Evolutionary conservation across 2,888 invertebrate genomes (phyloP).

Genomic region (Acrobasis repandana): DNA sequence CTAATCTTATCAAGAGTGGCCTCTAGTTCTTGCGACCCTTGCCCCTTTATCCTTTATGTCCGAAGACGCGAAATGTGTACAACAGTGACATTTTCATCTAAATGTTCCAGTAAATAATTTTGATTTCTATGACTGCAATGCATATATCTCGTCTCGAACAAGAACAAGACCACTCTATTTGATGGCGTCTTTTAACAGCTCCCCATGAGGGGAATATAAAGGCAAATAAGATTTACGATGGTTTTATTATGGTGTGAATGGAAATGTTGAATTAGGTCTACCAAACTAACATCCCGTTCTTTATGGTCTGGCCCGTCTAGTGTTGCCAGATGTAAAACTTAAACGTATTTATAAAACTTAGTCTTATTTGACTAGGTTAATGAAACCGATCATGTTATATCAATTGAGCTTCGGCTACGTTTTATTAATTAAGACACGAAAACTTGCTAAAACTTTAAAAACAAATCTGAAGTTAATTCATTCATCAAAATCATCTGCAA

Average conservation of each 20-base stretch:
- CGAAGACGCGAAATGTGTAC: no score
- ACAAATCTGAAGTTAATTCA: no score
- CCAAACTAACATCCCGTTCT: constrained; percentile 24
- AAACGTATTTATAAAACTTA: not conserved
- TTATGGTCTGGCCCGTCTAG: constrained; percentile 35
- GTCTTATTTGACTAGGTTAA: no score
- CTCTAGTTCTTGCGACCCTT: no score
- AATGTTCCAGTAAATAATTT: not conserved
- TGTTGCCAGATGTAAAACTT: constrained; percentile 5
- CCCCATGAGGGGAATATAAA: constrained; percentile 45
- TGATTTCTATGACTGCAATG: not conserved
- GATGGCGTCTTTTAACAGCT: constrained; percentile 62
- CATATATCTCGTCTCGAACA: constrained; percentile 3
- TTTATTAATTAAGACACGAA: no score
- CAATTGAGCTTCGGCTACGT: no score
- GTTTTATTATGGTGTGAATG: constrained; percentile 67
- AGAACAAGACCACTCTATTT: constrained; percentile 39
- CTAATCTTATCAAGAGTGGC: no score
- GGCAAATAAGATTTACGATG: constrained; percentile 54
- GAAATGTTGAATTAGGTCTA: constrained; percentile 54
- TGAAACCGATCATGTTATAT: no score
- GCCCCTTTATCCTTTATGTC: no score
- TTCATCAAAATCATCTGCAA: no score
- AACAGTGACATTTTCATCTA: no score
- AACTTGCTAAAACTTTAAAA: no score